These are phyloP conservation scores for Scotopteryx bipunctaria DNA, from an alignment of 2,888 invertebrate species.

Conservation along the genomic window DNA sequence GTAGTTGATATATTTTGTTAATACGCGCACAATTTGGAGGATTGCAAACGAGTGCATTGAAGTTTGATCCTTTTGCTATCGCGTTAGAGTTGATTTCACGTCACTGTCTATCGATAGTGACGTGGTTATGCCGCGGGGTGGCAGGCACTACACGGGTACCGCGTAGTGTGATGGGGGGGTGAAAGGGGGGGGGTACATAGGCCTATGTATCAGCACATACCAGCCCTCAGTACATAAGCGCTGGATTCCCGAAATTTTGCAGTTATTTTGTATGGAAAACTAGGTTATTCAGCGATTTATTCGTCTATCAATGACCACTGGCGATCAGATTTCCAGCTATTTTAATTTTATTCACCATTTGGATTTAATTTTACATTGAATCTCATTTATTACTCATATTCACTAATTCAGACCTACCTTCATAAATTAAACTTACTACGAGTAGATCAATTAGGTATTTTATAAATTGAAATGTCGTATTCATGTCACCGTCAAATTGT, in stretches of 20 bases:
- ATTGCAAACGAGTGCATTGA: neutral
- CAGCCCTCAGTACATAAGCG: constrained; percentile 66
- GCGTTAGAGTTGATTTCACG: neutral
- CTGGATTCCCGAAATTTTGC: constrained; percentile 79
- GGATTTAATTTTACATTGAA: neutral
- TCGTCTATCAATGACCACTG: constrained; percentile 44
- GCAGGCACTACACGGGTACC: constrained; percentile 68
- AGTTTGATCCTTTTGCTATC: neutral
- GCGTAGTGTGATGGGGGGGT: constrained; percentile 52
- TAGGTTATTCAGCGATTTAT: constrained; percentile 80
- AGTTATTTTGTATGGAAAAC: constrained; percentile 82
- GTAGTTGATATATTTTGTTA: neutral
- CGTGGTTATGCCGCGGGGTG: constrained; percentile 57
- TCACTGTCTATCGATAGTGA: constrained; percentile 7
- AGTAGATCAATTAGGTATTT: too few species aligned
- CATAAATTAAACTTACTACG: too few species aligned
- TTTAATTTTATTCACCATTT: neutral
- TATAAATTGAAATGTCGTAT: too few species aligned
- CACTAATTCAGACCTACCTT: too few species aligned
- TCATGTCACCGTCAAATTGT: too few species aligned
- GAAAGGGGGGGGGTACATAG: constrained; percentile 64
- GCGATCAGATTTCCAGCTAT: constrained; percentile 12
- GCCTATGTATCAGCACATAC: constrained; percentile 76
- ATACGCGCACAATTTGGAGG: neutral
- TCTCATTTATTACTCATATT: too few species aligned